phyloP scores from a whole-genome alignment of 2,113 vertebrate genomes.

The Gymnogyps californianus region DNA sequence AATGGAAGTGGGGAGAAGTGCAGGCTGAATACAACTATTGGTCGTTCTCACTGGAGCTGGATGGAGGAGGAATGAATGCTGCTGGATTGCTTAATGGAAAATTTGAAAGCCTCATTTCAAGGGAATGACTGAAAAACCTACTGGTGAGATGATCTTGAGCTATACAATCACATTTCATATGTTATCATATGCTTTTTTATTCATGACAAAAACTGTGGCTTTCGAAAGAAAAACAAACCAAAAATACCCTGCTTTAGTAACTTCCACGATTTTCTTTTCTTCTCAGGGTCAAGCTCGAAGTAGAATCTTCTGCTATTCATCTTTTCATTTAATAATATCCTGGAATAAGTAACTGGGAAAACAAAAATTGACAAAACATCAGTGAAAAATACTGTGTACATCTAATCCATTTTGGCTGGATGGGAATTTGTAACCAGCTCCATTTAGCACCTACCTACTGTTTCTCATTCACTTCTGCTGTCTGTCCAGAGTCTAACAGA shows the following conservation, averaged over 20 bases:
- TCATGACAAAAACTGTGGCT: background rate
- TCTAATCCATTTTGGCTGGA: background rate
- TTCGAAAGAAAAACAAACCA: background rate
- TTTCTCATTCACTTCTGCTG: constrained; percentile 14
- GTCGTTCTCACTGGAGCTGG: background rate
- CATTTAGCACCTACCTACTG: constrained; percentile 28
- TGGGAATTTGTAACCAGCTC: background rate
- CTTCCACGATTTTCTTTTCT: background rate
- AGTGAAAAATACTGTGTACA: background rate
- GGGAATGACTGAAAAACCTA: background rate
- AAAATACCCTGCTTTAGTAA: background rate
- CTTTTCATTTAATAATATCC: background rate
- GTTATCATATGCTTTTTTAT: background rate
- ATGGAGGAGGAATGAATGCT: background rate
- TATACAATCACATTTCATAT: background rate
- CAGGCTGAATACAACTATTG: background rate
- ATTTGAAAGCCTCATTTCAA: background rate
- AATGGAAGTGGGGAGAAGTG: background rate
- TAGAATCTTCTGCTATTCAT: background rate
- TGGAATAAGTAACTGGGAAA: background rate
- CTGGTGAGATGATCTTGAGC: background rate
- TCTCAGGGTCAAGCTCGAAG: background rate
- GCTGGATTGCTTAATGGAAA: background rate
- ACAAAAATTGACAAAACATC: background rate
- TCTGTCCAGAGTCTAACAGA: background rate